Evolutionary conservation across 2,113 vertebrate genomes (phyloP).

Genomic region (Ascaphus truei): DNA sequence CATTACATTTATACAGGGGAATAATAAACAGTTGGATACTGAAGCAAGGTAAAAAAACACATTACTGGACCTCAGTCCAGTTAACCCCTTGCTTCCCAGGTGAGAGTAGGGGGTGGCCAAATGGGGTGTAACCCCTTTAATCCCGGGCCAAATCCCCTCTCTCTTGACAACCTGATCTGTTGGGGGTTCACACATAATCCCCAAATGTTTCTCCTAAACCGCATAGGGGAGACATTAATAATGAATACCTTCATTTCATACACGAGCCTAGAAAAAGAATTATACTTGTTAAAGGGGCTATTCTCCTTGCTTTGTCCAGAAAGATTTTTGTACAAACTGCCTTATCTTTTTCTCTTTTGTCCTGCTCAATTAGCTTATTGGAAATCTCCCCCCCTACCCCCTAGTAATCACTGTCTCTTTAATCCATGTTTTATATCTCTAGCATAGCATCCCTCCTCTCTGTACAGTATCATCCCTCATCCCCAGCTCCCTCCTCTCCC

Average conservation of each 20-base stretch:
- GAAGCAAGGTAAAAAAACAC: too few species aligned
- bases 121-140: too few species aligned
- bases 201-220: neutral
- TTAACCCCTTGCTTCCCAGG: too few species aligned
- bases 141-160: too few species aligned
- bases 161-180: too few species aligned
- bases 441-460: neutral
- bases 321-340: neutral
- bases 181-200: neutral
- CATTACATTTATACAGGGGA: too few species aligned
- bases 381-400: neutral
- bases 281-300: too few species aligned
- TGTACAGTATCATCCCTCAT: neutral
- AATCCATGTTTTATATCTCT: neutral
- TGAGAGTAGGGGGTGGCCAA: too few species aligned
- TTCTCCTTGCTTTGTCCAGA: neutral
- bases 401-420: neutral
- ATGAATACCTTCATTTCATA: neutral
- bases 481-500: neutral
- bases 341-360: neutral
- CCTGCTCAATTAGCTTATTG: neutral
- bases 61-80: too few species aligned
- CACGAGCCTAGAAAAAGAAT: neutral
- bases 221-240: neutral
- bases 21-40: too few species aligned